Evolutionary conservation across 2,888 invertebrate genomes (phyloP).

Genomic region (Luperina testacea): DNA sequence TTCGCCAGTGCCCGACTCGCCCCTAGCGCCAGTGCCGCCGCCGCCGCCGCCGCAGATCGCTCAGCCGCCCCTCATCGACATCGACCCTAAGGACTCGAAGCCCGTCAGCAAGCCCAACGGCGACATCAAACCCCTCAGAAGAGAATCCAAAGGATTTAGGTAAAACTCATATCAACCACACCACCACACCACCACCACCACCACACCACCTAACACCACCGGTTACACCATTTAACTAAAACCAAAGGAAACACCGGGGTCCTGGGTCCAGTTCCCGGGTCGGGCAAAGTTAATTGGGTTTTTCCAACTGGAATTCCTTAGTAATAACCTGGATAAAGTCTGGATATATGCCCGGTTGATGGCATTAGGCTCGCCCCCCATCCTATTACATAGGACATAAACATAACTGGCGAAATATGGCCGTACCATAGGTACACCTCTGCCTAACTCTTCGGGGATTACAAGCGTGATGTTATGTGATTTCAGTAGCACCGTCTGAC

Average conservation of each 20-base stretch:
- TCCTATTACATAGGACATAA: background rate
- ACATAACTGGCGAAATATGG: background rate
- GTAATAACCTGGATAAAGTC: background rate
- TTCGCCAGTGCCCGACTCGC: slow-evolving; percentile 61
- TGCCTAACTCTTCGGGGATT: background rate
- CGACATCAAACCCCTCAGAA: slow-evolving; percentile 82
- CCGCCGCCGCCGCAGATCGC: slow-evolving; percentile 40
- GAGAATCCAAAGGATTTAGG: slow-evolving; percentile 86
- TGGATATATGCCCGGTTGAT: background rate
- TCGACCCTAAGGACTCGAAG: slow-evolving; percentile 63
- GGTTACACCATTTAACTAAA: background rate
- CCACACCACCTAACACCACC: too few relatives aligned
- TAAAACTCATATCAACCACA: slow-evolving; percentile 58
- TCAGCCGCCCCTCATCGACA: slow-evolving; percentile 64
- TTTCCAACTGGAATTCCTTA: background rate
- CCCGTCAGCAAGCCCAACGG: slow-evolving; percentile 73
- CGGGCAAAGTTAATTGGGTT: background rate
- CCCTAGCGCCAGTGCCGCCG: slow-evolving; percentile 40
- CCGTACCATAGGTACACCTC: background rate
- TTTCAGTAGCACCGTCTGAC: background rate
- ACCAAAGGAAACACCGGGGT: background rate
- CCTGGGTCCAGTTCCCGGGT: background rate
- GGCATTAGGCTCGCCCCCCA: background rate
- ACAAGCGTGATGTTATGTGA: background rate
- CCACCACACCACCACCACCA: too few relatives aligned